Evolutionary conservation across 2,888 invertebrate genomes (phyloP), one percentile per base, ranked within the genome.

Genomic region (Drosophila acutilabella): DNA sequence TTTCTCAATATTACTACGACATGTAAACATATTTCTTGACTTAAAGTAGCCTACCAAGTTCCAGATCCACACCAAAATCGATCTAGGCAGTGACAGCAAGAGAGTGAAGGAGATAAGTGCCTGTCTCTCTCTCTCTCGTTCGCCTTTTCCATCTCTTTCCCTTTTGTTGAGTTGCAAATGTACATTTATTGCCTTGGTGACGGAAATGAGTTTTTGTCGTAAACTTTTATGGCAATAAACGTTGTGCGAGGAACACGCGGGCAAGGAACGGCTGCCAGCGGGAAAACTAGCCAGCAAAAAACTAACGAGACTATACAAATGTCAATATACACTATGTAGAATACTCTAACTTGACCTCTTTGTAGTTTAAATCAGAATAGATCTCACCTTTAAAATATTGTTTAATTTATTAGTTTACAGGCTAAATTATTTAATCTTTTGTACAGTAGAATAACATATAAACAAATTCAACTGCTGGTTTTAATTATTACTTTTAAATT

Each of bases 171-270:
- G 50, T 47, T 75, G 64, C 62, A 71, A 64, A 64, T 64, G 56
- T 72, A 71, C 83, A 81, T 84, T 84, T 88, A 84, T 88, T 77
- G 87, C 87, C 72, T 68, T 70, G 74, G 82, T 80, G 85, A 85
- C 88, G 84, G 84, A 84, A 84, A 84, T 84, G 88, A 85, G 84
- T 85, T 88, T 88, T 88, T 85, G 88, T 84, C 88, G 88, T 84
- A 88, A 84, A 84, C 82, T 84, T 84, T 88, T 84, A 84, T 84
- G 88, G 84, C 88, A 85, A 88, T 84, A 84, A 88, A 80, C 78
- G 84, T 62, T 54, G 78, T 67, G 10, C 41, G 18, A 45, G 52
- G 33, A 60, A 71, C 45, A 51, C 36, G 36, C 11, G 71, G 38
- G 44, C 20, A 2, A 33, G 11, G 16, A 16, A 59, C 71, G 40